Conservation (phyloP, 1,140 invertebrate species). For the Drosophila pseudoobscura region DNA sequence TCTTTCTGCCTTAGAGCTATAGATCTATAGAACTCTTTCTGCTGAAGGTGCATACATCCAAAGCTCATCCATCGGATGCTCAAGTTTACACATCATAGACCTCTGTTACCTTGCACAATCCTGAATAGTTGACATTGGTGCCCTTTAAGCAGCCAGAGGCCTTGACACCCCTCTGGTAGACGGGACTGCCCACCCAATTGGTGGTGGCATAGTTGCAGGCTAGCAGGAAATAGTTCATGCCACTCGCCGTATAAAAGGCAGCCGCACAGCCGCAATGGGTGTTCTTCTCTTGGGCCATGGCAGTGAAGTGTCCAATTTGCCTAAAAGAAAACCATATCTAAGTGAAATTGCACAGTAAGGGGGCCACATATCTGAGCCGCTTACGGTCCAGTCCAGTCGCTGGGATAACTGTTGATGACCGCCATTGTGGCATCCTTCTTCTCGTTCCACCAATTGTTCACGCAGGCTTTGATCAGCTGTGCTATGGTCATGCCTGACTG, state of each 20-base stretch:
- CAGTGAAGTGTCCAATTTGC: conserved; percentile 44
- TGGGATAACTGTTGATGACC: conserved; percentile 30
- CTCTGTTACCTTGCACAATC: conserved; percentile 38
- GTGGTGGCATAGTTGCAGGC: conserved; percentile 65
- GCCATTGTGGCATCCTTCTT: conserved; percentile 27
- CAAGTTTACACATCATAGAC: conserved; percentile 13
- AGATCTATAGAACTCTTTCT: no score
- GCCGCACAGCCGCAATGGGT: conserved; percentile 56
- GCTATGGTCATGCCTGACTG: background rate
- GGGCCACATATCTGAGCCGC: background rate
- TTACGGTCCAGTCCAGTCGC: conserved; percentile 26
- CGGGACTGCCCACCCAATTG: conserved; percentile 33
- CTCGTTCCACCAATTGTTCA: conserved; percentile 49
- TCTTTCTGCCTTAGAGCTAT: no score
- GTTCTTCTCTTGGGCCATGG: conserved; percentile 51
- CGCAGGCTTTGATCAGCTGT: conserved; percentile 7
- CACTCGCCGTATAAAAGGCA: conserved; percentile 6
- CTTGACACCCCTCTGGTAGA: conserved; percentile 31
- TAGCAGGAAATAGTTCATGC: conserved; percentile 23
- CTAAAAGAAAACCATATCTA: conserved; percentile 9
- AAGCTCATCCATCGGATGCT: background rate
- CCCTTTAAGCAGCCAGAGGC: conserved; percentile 54
- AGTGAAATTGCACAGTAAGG: background rate
- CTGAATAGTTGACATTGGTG: conserved; percentile 39
- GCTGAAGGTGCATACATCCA: no score